phyloP scores from a whole-genome alignment of 2,113 vertebrate genomes.

The Columba livia region DNA sequence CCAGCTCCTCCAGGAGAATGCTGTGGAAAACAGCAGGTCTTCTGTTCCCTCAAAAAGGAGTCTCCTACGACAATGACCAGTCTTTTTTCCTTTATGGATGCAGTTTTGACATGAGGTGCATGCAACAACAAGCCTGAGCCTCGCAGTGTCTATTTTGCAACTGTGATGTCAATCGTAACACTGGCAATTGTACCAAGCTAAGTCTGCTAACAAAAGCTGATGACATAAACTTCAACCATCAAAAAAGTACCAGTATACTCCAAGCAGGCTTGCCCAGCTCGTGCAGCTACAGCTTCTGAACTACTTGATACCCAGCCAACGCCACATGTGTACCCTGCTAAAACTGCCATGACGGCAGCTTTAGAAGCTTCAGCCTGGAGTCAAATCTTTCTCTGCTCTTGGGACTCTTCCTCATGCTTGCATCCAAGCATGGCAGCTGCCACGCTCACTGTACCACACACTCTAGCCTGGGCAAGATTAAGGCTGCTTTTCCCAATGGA shows the following conservation, averaged over 20 bases:
- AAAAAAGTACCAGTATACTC: background rate
- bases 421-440: background rate
- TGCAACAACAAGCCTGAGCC: background rate
- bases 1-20: too few species aligned
- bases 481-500: background rate
- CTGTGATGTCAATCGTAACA: background rate
- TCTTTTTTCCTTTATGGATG: background rate
- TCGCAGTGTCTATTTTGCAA: background rate
- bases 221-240: background rate
- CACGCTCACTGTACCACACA: background rate
- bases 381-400: background rate
- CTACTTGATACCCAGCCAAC: background rate
- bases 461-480: background rate
- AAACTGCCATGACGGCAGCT: background rate
- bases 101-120: background rate
- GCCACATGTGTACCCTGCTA: background rate
- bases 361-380: background rate
- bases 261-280: background rate
- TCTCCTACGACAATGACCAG: background rate
- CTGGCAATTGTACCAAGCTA: background rate
- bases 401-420: background rate
- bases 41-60: background rate
- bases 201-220: background rate
- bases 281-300: background rate
- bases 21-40: background rate